phyloP scores from a whole-genome alignment of 2,797 vertebrate genomes.

The Sebastes diploproa region DNA sequence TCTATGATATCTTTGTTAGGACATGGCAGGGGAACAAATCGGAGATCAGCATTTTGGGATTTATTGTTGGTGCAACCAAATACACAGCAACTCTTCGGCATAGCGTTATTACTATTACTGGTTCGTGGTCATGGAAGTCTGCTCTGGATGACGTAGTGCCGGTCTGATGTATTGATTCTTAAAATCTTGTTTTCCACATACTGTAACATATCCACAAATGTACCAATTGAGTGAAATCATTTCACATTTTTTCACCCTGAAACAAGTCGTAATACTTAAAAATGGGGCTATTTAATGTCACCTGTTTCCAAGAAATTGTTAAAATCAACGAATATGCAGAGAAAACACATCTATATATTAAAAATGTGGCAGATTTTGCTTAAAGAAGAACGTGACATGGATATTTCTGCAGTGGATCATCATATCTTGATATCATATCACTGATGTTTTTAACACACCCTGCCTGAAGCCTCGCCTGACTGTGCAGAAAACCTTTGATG shows the following conservation, averaged over 20 bases:
- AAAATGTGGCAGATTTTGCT: not conserved
- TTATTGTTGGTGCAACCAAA: too few species aligned
- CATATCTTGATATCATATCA: slow-evolving; percentile 4
- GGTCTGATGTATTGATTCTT: not conserved
- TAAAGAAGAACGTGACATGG: not conserved
- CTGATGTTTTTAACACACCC: slow-evolving; percentile 9
- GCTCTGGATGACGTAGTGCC: too few species aligned
- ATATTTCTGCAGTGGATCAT: slow-evolving; percentile 14
- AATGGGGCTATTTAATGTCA: not conserved
- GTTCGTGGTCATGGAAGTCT: too few species aligned
- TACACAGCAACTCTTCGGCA: too few species aligned
- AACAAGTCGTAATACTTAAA: not conserved
- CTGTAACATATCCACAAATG: not conserved
- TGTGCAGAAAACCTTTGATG: slow-evolving; percentile 51
- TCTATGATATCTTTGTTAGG: too few species aligned
- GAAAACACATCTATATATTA: not conserved
- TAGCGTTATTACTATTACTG: too few species aligned
- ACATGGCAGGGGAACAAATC: too few species aligned
- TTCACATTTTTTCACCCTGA: not conserved
- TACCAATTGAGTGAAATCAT: not conserved
- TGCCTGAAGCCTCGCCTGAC: not conserved
- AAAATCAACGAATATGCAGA: not conserved
- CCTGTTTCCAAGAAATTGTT: not conserved
- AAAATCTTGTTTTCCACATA: not conserved
- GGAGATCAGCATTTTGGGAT: too few species aligned